These are phyloP conservation scores for Podarcis lilfordi DNA, from an alignment of 2,797 vertebrate genomes.

Conservation along the genomic window DNA sequence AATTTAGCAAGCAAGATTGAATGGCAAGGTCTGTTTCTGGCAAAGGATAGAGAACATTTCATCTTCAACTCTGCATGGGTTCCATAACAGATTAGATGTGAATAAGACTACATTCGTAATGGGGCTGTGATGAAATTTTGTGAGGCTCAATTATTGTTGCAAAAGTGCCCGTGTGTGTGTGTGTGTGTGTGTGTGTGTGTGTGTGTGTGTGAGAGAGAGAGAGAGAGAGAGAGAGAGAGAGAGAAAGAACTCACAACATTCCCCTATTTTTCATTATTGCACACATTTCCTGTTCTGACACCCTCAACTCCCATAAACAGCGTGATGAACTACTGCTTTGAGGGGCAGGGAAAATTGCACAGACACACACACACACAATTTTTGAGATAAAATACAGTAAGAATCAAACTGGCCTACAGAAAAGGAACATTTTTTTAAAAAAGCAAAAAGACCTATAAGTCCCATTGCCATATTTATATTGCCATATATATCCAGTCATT, in stretches of 20 bases:
- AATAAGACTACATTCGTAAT: neutral
- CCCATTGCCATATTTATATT: no score
- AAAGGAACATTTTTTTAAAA: no score
- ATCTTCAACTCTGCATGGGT: neutral
- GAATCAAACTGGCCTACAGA: no score
- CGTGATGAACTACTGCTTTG: neutral
- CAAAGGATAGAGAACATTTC: neutral
- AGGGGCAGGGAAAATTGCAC: neutral
- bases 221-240: no score
- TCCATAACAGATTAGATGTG: neutral
- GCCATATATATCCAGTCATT: no score
- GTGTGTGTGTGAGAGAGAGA: no score
- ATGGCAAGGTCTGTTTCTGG: neutral
- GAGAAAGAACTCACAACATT: neutral
- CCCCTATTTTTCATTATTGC: neutral
- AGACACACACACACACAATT: no score
- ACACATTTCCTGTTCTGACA: neutral
- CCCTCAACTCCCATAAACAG: neutral
- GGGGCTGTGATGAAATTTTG: neutral
- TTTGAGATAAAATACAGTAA: no score
- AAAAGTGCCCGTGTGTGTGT: neutral
- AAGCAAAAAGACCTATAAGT: no score
- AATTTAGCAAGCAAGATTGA: neutral
- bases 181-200: no score
- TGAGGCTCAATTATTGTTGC: no score